Conservation (phyloP, 2,797 vertebrate species). For the Gadopsis marmoratus region DNA sequence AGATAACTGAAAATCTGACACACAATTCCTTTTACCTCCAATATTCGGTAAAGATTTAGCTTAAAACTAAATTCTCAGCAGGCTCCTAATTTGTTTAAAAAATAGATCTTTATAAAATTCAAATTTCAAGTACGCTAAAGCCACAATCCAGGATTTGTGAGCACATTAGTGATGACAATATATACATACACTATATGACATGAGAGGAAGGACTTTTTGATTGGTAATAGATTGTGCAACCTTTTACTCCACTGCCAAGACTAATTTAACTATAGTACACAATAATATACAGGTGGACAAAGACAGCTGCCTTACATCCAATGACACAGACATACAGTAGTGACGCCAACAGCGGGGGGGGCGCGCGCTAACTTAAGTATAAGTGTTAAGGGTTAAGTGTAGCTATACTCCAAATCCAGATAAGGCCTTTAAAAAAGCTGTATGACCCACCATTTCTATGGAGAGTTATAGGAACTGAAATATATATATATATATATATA, state of each 20-base stretch:
- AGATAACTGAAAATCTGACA: slow-evolving; percentile 70
- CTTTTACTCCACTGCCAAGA: slow-evolving; percentile 19
- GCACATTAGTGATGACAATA: slow-evolving; percentile 43
- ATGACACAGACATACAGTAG: slow-evolving; percentile 25
- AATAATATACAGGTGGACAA: slow-evolving; percentile 36
- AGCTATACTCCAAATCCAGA: slow-evolving; percentile 58
- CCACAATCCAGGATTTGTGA: slow-evolving; percentile 66
- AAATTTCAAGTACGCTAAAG: slow-evolving; percentile 83
- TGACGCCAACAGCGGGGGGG: slow-evolving; percentile 30
- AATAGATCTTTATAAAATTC: slow-evolving; percentile 75
- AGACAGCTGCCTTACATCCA: slow-evolving; percentile 32
- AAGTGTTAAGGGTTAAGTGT: no score
- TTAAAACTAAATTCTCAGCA: slow-evolving; percentile 78
- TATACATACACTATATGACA: slow-evolving; percentile 44
- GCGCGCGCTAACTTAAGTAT: no score
- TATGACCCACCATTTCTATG: slow-evolving; percentile 62
- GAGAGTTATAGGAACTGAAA: slow-evolving; percentile 63
- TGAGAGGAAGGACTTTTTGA: slow-evolving; percentile 33
- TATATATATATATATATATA: slow-evolving; percentile 66
- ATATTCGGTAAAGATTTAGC: slow-evolving; percentile 56
- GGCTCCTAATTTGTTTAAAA: slow-evolving; percentile 73
- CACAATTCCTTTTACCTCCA: slow-evolving; percentile 55
- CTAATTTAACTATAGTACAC: slow-evolving; percentile 26
- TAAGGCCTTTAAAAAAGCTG: slow-evolving; percentile 69
- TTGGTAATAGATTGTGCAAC: slow-evolving; percentile 26